Percentiles rank a stretch among this genome's conserved stretches.
phyloP scores from a whole-genome alignment of 2,888 invertebrate species.

The Lycia hirtaria region DNA sequence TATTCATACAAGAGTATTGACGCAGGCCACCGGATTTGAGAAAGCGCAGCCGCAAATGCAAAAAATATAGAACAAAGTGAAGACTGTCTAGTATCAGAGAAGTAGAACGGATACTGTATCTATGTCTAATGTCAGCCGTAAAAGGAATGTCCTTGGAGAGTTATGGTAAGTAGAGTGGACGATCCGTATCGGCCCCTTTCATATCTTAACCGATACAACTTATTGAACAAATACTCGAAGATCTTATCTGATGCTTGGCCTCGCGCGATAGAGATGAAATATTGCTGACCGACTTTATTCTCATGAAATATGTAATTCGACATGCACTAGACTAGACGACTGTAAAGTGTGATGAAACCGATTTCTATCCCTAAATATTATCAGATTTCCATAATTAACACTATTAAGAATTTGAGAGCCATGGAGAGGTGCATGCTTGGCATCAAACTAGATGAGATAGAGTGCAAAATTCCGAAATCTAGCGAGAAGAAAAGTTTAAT shows the following conservation, averaged over 20 bases:
- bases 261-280: slow-evolving; percentile 73
- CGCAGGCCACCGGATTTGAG: slow-evolving; percentile 64
- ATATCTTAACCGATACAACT: slow-evolving; percentile 66
- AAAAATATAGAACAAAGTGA: slow-evolving; percentile 59
- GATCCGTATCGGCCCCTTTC: slow-evolving; percentile 64
- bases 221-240: slow-evolving; percentile 69
- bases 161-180: slow-evolving; percentile 46
- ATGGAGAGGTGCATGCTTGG: too few species aligned
- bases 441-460: too few species aligned
- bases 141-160: slow-evolving; percentile 56
- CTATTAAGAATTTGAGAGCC: too few species aligned
- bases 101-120: slow-evolving; percentile 49
- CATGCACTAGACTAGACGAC: slow-evolving; percentile 42
- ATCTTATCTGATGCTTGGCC: slow-evolving; percentile 69
- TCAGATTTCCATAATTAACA: too few species aligned
- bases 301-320: slow-evolving; percentile 71
- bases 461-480: too few species aligned
- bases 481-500: too few species aligned
- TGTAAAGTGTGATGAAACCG: too few species aligned
- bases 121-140: slow-evolving; percentile 43
- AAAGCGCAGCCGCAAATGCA: slow-evolving; percentile 51
- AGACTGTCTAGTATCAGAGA: slow-evolving; percentile 58
- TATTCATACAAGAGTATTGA: slow-evolving; percentile 77
- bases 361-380: too few species aligned
- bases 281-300: slow-evolving; percentile 59